Conservation (phyloP, 2,113 vertebrate genomes). For the Entosphenus tridentatus region DNA sequence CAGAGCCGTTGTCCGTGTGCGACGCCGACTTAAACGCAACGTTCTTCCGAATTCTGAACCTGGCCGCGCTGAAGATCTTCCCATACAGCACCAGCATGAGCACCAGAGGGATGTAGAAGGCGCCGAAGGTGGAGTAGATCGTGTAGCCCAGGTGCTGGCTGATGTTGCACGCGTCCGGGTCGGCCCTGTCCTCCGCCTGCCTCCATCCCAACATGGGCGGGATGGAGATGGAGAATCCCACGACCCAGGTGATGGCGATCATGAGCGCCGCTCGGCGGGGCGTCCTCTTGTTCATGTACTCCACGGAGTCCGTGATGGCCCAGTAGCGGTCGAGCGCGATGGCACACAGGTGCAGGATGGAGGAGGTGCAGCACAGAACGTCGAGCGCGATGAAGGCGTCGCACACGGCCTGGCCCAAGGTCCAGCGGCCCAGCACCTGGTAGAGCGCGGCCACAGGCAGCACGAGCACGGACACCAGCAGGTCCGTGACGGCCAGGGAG, state of each 20-base stretch:
- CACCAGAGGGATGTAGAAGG: conserved; percentile 82
- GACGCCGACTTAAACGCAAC: conserved; percentile 23
- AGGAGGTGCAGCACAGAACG: conserved; percentile 90
- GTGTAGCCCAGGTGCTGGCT: conserved; percentile 91
- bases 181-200: conserved; percentile 61
- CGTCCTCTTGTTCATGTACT: conserved; percentile 88
- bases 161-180: conserved; percentile 71
- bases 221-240: conserved; percentile 90
- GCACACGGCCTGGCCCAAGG: conserved; percentile 71
- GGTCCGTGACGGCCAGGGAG: conserved; percentile 78
- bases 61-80: conserved; percentile 69
- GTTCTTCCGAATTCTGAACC: conserved; percentile 77
- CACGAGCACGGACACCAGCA: conserved; percentile 92
- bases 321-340: conserved; percentile 94
- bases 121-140: conserved; percentile 91
- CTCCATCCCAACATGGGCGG: conserved; percentile 95
- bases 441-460: conserved; percentile 90
- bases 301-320: conserved; percentile 89
- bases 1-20: background rate
- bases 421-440: conserved; percentile 94
- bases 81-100: conserved; percentile 91
- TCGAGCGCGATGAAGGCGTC: conserved; percentile 88
- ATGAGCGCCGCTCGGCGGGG: conserved; percentile 59
- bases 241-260: conserved; percentile 77
- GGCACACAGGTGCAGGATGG: conserved; percentile 87